Base-by-base conservation (phyloP, 2,113 vertebrate species). In the Blennius ocellaris region DNA sequence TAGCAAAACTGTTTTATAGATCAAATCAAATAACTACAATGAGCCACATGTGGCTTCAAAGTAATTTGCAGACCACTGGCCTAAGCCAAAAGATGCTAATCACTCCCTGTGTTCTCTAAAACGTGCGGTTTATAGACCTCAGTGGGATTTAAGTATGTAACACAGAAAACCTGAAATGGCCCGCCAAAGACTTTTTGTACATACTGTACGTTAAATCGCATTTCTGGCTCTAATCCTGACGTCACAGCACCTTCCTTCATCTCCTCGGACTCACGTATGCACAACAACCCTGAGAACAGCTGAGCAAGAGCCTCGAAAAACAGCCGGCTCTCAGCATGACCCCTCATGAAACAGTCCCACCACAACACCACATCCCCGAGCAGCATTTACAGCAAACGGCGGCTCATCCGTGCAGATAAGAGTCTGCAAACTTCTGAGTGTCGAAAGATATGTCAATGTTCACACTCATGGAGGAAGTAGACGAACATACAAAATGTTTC, bases 331-430 rank as follows among this genome's bases (percentile, higher is more conserved):
- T 66, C 15, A 4, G 49, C 44, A 56, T 52, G 45, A 75, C 43
- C 16, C 69, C 21, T 44, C 2, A 7, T 45, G 11, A 73, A 49
- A 72, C 49, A 21, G 44, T 76, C 51, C 56, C 8, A 72, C 73
- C 70, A 11, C 76, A 56, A 69, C 3, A 68, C 81, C 83, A 86
- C 85, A 79, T 88, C 81, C 81, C 83, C 81, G 60, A 14, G 43
- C 59, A 54, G 58, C 2, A 1, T 62, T 75, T 76, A 67, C 82
- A 85, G 80, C 70, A 80, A 59, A 81, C 73, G 5, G 38, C 11
- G 37, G n/a, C 11, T 61, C 11, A 54, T 52, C 30, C 67, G 70
- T 12, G 6, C 30, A 37, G 69, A 75, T 78, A 30, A 30, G 21
- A 4, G 21, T 30, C 21, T 30, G 21, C 21, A 30, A 30, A 30